phyloP scores from a whole-genome alignment of 2,888 invertebrate species.

The Eupithecia subumbrata region DNA sequence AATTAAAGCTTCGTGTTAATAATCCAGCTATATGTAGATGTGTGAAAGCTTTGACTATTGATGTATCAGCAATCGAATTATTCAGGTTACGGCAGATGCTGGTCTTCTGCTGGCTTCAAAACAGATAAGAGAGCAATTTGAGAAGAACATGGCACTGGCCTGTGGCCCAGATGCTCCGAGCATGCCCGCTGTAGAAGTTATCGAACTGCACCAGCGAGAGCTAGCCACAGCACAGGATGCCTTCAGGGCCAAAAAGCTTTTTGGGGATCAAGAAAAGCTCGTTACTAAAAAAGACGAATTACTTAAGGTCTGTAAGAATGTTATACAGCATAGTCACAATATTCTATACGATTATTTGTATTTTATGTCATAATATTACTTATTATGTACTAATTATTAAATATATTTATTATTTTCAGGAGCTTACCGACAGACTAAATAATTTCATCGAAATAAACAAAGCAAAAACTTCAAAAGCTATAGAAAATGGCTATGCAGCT shows the following conservation, averaged over 20 bases:
- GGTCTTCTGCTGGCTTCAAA: slow-evolving; percentile 31
- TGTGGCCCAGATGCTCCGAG: slow-evolving; percentile 32
- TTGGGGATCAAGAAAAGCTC: slow-evolving; percentile 27
- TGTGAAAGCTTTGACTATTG: background rate
- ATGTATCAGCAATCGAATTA: background rate
- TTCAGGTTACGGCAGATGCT: slow-evolving; percentile 33
- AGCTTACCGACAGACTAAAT: slow-evolving; percentile 17
- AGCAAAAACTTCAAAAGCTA: slow-evolving; percentile 29
- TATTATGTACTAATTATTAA: background rate
- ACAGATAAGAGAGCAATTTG: slow-evolving; percentile 31
- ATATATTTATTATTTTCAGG: slow-evolving; percentile 15
- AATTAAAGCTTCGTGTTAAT: background rate
- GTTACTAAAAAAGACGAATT: slow-evolving; percentile 18
- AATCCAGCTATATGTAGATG: background rate
- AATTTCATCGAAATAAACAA: slow-evolving; percentile 31
- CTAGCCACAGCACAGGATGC: slow-evolving; percentile 16
- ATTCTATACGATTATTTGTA: too few relatives aligned
- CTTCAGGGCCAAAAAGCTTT: slow-evolving; percentile 32
- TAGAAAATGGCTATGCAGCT: slow-evolving; percentile 27
- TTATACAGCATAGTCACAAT: background rate
- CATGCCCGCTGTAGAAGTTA: slow-evolving; percentile 29
- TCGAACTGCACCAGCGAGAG: slow-evolving; percentile 22
- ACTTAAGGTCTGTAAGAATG: slow-evolving; percentile 19
- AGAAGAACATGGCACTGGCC: slow-evolving; percentile 30
- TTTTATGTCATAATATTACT: too few relatives aligned